Evolutionary conservation across 2,113 vertebrate species (phyloP), one percentile per base, ranked within the genome.

Genomic region (Notothenia rossii): DNA sequence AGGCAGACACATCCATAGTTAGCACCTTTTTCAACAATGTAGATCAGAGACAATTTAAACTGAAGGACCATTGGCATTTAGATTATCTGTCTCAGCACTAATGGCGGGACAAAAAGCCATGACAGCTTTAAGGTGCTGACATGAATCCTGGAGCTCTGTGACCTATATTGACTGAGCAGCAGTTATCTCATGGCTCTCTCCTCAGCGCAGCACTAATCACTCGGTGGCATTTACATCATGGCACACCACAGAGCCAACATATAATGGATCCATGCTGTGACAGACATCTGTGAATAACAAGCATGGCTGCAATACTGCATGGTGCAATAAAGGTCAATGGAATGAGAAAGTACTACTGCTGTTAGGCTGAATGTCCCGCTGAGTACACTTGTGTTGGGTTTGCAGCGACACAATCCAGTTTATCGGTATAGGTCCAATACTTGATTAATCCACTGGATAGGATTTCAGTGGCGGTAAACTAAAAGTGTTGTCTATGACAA

Each of bases 181-280:
- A 78, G 66, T 69, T 33, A 72, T 76, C 40, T 65, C 76, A 50
- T 33, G 29, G 70, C 33, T 60, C 63, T 60, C 45, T 62, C 20
- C 59, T 66, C 43, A 22, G 54, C 40, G 0, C 63, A 29, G 55
- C 51, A 51, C 40, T 43, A 56, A n/a, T 65, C 81, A 65, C 76
- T 74, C 58, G 7, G 82, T 78, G 78, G 70, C 73, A 73, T 84
- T 88, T 79, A 66, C 72, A 82, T 33, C 12, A 10, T 14, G 15
- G 20, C 0, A 13, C 73, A 29, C 45, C 9, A 6, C 69, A 53
- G 77, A 72, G 53, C 36, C 1, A 46, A 60, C 61, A 56, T n/a
- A 45, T 63, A 69, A 66, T 2, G 54, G 40, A 48, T 72, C 45
- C 72, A 1, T 13, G 49, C 79, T 73, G 75, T 3, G 59, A 73